These are phyloP conservation scores for Pteropus alecto DNA, from an alignment of 2,113 vertebrate genomes.

Conservation along the genomic window DNA sequence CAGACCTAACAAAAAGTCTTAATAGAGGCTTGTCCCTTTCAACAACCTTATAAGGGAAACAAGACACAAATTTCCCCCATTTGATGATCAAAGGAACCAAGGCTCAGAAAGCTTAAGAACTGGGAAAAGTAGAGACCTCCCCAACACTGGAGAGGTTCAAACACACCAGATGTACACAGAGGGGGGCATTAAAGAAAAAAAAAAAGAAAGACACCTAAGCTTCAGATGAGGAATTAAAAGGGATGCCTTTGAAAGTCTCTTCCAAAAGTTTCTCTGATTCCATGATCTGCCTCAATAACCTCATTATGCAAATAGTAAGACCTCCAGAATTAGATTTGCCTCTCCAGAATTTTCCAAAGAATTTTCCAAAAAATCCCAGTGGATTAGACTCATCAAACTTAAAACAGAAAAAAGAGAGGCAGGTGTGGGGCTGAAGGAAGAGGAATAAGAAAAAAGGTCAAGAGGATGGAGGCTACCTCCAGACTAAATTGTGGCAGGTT, in stretches of 20 bases:
- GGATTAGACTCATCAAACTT: neutral
- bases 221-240: neutral
- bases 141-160: neutral
- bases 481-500: neutral
- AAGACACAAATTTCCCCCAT: neutral
- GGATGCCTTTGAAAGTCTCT: neutral
- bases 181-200: neutral
- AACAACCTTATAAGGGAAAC: neutral
- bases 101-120: neutral
- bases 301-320: neutral
- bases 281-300: neutral
- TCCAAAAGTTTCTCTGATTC: neutral
- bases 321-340: neutral
- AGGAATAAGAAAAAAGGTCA: neutral
- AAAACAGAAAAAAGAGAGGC: neutral
- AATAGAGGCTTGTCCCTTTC: neutral
- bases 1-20: neutral
- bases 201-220: neutral
- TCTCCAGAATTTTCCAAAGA: slow-evolving; percentile 16
- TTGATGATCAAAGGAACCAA: slow-evolving; percentile 3
- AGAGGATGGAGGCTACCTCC: neutral
- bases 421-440: neutral
- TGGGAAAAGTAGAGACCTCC: neutral
- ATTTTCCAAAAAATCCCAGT: neutral
- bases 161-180: neutral